phyloP scores from a whole-genome alignment of 2,113 vertebrate genomes.

The Perccottus glenii region DNA sequence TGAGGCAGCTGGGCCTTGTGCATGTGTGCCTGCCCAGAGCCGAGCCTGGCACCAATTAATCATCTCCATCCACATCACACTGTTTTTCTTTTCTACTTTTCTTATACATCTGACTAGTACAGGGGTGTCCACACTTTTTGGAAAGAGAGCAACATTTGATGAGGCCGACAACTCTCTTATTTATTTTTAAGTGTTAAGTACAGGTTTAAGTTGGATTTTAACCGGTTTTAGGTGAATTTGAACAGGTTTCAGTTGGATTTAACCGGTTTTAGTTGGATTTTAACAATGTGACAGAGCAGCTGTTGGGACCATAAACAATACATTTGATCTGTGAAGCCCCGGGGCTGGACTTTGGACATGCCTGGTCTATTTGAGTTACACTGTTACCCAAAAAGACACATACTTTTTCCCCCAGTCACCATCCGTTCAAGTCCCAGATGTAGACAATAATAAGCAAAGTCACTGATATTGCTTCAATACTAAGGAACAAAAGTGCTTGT shows the following conservation, averaged over 20 bases:
- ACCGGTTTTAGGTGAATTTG: background rate
- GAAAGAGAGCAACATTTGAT: no score
- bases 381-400: slow-evolving; percentile 22
- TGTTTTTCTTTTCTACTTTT: slow-evolving; percentile 14
- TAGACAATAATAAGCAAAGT: slow-evolving; percentile 3
- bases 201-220: no score
- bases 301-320: background rate
- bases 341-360: no score
- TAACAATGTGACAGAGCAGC: no score
- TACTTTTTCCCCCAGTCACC: slow-evolving; percentile 8
- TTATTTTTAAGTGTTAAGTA: no score
- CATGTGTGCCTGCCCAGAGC: slow-evolving; percentile 19
- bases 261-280: slow-evolving; percentile 3
- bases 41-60: slow-evolving; percentile 45
- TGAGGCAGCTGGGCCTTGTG: slow-evolving; percentile 52
- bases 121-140: no score
- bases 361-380: no score
- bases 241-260: background rate
- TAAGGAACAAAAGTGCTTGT: slow-evolving; percentile 5
- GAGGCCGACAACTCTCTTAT: no score
- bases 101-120: background rate
- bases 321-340: slow-evolving; percentile 2
- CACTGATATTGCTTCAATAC: slow-evolving; percentile 11
- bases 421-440: slow-evolving; percentile 3
- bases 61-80: slow-evolving; percentile 50